These are phyloP conservation scores for Gyrodactylus salaris DNA, from an alignment of 1,140 invertebrate species.

Conservation along the genomic window DNA sequence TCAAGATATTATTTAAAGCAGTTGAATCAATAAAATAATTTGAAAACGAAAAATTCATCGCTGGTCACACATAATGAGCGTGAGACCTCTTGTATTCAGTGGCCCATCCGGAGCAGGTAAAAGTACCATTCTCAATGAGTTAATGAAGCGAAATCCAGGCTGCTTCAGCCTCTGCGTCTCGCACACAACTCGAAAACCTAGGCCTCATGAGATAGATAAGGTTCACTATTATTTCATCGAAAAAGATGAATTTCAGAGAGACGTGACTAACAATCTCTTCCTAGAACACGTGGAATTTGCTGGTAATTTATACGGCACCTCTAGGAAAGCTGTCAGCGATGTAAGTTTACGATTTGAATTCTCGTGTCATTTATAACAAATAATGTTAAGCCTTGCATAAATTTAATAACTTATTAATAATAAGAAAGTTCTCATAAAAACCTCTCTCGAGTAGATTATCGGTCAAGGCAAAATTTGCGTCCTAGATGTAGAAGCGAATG, in stretches of 20 bases:
- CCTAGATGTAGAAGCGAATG: background rate
- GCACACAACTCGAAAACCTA: slow-evolving; percentile 3
- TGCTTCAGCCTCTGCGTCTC: background rate
- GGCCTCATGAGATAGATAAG: background rate
- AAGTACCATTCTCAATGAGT: background rate
- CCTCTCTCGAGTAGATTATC: background rate
- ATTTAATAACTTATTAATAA: background rate
- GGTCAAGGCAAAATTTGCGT: background rate
- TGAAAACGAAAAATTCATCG: too few relatives aligned
- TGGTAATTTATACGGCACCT: background rate
- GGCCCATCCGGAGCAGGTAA: slow-evolving; percentile 1
- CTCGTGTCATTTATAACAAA: too few relatives aligned
- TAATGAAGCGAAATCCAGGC: background rate
- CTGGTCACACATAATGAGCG: too few relatives aligned
- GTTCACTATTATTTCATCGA: background rate
- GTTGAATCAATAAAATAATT: too few relatives aligned
- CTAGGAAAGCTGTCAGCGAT: background rate
- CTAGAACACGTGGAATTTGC: slow-evolving; percentile 1
- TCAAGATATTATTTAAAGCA: too few relatives aligned
- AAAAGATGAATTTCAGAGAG: background rate
- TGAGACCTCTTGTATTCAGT: background rate
- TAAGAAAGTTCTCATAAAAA: background rate
- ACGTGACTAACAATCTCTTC: background rate
- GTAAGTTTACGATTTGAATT: too few relatives aligned
- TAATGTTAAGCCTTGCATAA: too few relatives aligned